Evolutionary conservation across 92 coral and sea anemone species (phyloP), one percentile per base, ranked within the genome.

Genomic region (Nematostella vectensis): DNA sequence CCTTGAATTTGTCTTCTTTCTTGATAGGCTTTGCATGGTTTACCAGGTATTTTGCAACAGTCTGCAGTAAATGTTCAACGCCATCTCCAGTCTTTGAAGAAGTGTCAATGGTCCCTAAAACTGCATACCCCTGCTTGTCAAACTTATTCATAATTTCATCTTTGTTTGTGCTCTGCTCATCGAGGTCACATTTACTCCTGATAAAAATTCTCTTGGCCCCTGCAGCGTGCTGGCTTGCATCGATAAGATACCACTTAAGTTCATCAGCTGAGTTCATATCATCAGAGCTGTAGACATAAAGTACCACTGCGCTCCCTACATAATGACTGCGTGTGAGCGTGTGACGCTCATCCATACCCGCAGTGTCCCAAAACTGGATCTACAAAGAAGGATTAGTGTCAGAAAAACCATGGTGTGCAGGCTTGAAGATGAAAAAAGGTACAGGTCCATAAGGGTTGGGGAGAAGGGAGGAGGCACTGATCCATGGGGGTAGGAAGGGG

Each of bases 311-410:
- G 2, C 63, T 25, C 9, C 38, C 56, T 11, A 27, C 31, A 36
- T 55, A 66, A 52, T 66, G 55, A 11, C 62, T 53, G 4, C 63
- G 55, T 28, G 72, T 54, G 22, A 66, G 9, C 30, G 38, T 55
- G 15, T 22, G 25, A 18, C 53, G 50, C 43, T 55, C 54, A 17
- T 63, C 72, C 72, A 66, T 66, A 20, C 61, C 61, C 23, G 54
- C 72, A 23, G 72, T 66, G 24, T 66, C 72, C 24, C 25, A 66
- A 13, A 66, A 37, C 11, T 19, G 20, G 42, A 66, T 55, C 72
- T 66, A 27, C 18, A 36, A 31, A 29, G 24, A 8, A 49, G 4
- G 6, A 11, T 4, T 2, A 2, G 3, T 36, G 9, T 8, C 42
- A 36, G 8, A 8, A 8, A n/a, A n/a, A n/a, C n/a, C n/a, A n/a